Conservation (phyloP, 2,797 vertebrate species). For the Tenualosa ilisha region DNA sequence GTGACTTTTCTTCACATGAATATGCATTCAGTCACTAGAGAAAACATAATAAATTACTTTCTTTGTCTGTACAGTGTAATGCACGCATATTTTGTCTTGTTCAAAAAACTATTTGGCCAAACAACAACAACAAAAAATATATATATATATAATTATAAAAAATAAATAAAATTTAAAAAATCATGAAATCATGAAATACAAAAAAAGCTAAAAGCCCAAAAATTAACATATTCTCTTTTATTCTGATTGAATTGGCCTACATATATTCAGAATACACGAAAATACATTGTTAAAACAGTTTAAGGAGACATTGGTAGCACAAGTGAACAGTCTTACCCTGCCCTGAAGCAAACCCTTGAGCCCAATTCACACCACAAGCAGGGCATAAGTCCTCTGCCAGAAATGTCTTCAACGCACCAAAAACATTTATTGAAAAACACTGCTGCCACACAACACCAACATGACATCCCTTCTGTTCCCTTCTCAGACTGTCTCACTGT, state of each 20-base stretch:
- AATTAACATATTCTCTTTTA: background rate
- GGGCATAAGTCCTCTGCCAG: too few species aligned
- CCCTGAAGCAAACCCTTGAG: background rate
- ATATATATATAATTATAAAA: too few species aligned
- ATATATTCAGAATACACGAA: background rate
- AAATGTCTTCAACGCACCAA: too few species aligned
- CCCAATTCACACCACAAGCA: too few species aligned
- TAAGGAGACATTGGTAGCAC: background rate
- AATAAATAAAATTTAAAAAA: background rate
- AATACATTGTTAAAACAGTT: background rate
- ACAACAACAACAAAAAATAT: too few species aligned
- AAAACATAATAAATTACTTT: constrained; percentile 61
- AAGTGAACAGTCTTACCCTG: background rate
- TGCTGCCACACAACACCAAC: too few species aligned
- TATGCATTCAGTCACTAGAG: constrained; percentile 58
- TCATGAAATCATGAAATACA: background rate
- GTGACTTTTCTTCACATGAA: constrained; percentile 55
- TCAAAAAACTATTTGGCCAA: background rate
- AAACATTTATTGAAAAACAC: too few species aligned
- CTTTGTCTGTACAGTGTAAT: constrained; percentile 47
- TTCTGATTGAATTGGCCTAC: background rate
- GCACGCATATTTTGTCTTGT: constrained; percentile 8
- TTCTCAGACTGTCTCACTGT: too few species aligned
- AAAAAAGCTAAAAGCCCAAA: background rate
- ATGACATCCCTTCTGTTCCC: too few species aligned